Evolutionary conservation across 2,888 invertebrate species (phyloP).

Genomic region (Dione vanillae): DNA sequence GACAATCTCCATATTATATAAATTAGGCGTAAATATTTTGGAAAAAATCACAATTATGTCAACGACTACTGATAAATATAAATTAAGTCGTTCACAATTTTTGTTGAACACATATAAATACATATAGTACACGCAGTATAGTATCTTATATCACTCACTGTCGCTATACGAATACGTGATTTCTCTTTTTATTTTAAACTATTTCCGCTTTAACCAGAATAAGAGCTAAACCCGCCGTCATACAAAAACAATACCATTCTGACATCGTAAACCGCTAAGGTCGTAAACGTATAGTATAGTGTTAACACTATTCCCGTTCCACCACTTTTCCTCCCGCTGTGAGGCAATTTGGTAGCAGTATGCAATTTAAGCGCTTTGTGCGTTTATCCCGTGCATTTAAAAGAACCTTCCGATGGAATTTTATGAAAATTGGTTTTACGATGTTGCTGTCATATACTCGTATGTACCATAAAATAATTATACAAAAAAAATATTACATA

Average conservation of each 20-base stretch:
- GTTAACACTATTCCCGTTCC: background rate
- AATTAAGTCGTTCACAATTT: too few species aligned
- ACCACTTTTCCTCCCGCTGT: background rate
- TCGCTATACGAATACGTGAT: too few species aligned
- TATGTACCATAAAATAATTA: too few species aligned
- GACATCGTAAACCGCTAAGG: background rate
- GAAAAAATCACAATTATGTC: background rate
- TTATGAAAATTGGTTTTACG: slow-evolving; percentile 8
- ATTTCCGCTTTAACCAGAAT: background rate
- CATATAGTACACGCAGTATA: too few species aligned
- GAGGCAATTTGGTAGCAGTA: slow-evolving; percentile 18
- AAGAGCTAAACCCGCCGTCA: background rate
- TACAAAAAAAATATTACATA: slow-evolving; percentile 1
- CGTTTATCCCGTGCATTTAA: slow-evolving; percentile 15
- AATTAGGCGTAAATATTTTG: background rate
- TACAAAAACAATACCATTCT: background rate
- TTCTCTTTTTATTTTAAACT: background rate
- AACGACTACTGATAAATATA: too few species aligned
- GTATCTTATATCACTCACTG: too few species aligned
- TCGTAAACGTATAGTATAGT: slow-evolving; percentile 13
- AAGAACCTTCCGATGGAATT: slow-evolving; percentile 12
- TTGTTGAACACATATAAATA: too few species aligned
- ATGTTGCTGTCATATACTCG: background rate
- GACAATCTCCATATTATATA: background rate
- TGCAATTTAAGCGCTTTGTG: slow-evolving; percentile 15